These are phyloP conservation scores for Takifugu ocellatus DNA, from an alignment of 2,797 vertebrate genomes.

Conservation along the genomic window DNA sequence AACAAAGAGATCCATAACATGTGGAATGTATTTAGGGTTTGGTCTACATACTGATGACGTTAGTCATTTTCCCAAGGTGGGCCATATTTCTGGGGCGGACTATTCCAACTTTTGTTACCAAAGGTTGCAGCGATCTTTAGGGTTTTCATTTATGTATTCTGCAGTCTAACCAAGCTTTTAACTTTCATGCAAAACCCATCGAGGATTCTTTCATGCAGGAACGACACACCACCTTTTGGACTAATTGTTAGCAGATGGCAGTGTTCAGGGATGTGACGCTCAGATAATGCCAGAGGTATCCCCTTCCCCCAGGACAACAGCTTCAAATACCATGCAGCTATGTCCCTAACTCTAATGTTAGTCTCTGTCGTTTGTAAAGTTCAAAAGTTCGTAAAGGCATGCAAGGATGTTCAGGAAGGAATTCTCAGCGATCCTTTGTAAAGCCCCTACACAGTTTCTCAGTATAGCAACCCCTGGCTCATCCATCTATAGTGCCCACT, in stretches of 20 bases:
- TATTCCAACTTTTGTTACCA: conserved; percentile 7
- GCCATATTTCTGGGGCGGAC: conserved; percentile 17
- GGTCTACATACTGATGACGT: conserved; percentile 41
- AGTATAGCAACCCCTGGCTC: conserved; percentile 17
- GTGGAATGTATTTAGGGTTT: conserved; percentile 59
- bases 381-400: conserved; percentile 20
- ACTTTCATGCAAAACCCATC: conserved; percentile 1
- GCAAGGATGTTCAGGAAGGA: conserved; percentile 23
- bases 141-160: conserved; percentile 2
- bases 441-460: conserved; percentile 28
- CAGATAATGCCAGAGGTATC: conserved; percentile 19
- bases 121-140: conserved; percentile 1
- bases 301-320: conserved; percentile 18
- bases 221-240: not conserved
- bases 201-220: not conserved
- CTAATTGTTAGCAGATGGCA: not conserved
- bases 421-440: conserved; percentile 24
- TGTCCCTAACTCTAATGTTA: conserved; percentile 28
- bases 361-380: not conserved
- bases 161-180: conserved; percentile 1
- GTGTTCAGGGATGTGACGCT: conserved; percentile 3
- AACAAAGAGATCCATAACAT: conserved; percentile 53
- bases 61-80: conserved; percentile 58
- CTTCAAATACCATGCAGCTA: conserved; percentile 30
- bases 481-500: conserved; percentile 26